Conservation (phyloP, 2,113 vertebrate genomes). For the Platichthys flesus region DNA sequence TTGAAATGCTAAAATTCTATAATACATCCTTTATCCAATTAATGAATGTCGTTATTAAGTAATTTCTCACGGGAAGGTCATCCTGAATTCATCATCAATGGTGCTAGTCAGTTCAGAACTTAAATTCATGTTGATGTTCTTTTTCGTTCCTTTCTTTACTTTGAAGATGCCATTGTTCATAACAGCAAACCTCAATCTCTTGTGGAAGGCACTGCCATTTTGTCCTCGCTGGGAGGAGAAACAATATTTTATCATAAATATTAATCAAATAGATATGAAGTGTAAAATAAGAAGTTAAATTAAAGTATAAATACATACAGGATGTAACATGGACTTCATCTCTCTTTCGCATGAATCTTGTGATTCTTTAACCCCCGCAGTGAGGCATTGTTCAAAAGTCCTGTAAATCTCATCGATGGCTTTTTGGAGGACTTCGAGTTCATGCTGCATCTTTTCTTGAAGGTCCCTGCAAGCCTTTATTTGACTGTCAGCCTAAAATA, state of each 20-base stretch:
- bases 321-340: background rate
- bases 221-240: background rate
- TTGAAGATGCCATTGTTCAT: constrained; percentile 16
- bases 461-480: background rate
- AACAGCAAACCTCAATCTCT: constrained; percentile 4
- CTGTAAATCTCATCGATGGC: background rate
- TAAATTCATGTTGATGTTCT: constrained; percentile 42
- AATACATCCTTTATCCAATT: background rate
- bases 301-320: constrained; percentile 19
- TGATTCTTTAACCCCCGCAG: constrained; percentile 32
- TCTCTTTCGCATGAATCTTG: background rate
- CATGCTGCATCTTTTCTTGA: fast-evolving
- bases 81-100: constrained; percentile 60
- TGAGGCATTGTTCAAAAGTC: constrained; percentile 23
- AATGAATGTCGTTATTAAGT: background rate
- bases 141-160: background rate
- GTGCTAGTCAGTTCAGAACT: constrained; percentile 33
- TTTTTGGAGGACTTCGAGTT: constrained; percentile 1
- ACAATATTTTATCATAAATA: background rate
- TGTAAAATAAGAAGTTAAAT: background rate
- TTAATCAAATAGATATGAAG: background rate
- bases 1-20: background rate
- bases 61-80: constrained; percentile 55
- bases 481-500: constrained; percentile 19
- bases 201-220: background rate